phyloP scores from a whole-genome alignment of 2,888 invertebrate genomes.

The Limnephilus marmoratus region DNA sequence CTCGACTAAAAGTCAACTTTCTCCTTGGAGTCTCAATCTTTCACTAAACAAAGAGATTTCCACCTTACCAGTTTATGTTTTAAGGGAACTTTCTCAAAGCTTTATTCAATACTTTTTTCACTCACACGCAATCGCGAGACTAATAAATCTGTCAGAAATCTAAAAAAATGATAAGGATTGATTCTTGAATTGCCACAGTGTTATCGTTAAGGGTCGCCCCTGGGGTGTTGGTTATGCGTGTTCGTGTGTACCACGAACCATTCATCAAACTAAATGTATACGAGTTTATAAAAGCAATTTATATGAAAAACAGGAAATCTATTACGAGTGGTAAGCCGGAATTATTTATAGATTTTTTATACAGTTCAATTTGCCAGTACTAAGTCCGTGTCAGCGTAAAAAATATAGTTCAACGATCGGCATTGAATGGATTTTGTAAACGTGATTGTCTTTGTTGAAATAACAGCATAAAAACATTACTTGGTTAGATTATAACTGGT shows the following conservation, averaged over 20 bases:
- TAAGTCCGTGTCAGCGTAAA: neutral
- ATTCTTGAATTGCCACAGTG: neutral
- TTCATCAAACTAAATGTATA: conserved; percentile 6
- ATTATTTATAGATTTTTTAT: conserved; percentile 22
- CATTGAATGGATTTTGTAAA: neutral
- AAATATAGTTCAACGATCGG: conserved; percentile 35
- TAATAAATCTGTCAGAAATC: conserved; percentile 13
- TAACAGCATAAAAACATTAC: neutral
- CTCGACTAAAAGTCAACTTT: neutral
- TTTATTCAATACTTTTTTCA: neutral
- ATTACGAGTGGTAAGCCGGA: neutral
- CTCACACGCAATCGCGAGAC: neutral
- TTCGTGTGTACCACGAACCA: neutral
- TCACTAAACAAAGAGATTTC: conserved; percentile 2
- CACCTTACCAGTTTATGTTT: neutral
- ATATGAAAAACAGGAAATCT: neutral
- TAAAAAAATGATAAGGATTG: neutral
- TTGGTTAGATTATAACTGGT: neutral
- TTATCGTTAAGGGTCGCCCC: conserved; percentile 10
- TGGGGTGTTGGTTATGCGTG: conserved; percentile 2
- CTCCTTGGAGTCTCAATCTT: conserved; percentile 12
- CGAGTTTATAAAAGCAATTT: neutral
- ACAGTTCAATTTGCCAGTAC: conserved; percentile 5
- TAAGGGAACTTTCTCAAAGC: neutral
- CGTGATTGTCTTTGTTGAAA: neutral